Conservation (phyloP, 1,140 invertebrate species). For the Heliothis virescens region DNA sequence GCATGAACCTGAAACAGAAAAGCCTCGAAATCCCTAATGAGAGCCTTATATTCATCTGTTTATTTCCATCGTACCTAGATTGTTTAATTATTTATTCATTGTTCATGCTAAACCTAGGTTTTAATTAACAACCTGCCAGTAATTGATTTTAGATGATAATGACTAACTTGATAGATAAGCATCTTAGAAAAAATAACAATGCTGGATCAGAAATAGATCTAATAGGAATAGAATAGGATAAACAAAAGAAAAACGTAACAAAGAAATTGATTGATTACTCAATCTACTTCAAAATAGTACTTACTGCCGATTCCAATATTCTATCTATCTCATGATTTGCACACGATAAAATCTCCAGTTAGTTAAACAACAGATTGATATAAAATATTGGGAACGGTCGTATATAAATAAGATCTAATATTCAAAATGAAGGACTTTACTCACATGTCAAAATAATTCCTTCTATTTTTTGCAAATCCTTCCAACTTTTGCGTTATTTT, state of each 20-base stretch:
- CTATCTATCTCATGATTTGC: too few relatives aligned
- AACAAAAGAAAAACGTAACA: too few relatives aligned
- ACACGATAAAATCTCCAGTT: too few relatives aligned
- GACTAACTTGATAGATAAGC: not conserved
- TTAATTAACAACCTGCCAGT: not conserved
- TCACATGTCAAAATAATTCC: constrained; percentile 27
- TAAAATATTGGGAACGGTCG: too few relatives aligned
- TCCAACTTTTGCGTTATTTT: constrained; percentile 1
- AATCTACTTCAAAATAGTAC: too few relatives aligned
- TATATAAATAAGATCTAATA: not conserved
- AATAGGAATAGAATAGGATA: too few relatives aligned
- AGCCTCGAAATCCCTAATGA: too few relatives aligned
- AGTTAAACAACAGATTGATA: too few relatives aligned
- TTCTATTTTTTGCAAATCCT: constrained; percentile 17
- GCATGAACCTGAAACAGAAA: too few relatives aligned
- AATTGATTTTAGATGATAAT: not conserved
- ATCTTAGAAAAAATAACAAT: not conserved
- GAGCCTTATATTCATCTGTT: not conserved
- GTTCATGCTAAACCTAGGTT: constrained; percentile 4
- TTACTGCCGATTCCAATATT: too few relatives aligned
- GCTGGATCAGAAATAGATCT: too few relatives aligned
- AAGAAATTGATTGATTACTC: too few relatives aligned
- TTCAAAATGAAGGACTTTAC: constrained; percentile 7
- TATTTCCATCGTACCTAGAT: not conserved
- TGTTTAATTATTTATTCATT: constrained; percentile 5